Evolutionary conservation across 2,797 vertebrate species (phyloP).

Genomic region (Myripristis murdjan): DNA sequence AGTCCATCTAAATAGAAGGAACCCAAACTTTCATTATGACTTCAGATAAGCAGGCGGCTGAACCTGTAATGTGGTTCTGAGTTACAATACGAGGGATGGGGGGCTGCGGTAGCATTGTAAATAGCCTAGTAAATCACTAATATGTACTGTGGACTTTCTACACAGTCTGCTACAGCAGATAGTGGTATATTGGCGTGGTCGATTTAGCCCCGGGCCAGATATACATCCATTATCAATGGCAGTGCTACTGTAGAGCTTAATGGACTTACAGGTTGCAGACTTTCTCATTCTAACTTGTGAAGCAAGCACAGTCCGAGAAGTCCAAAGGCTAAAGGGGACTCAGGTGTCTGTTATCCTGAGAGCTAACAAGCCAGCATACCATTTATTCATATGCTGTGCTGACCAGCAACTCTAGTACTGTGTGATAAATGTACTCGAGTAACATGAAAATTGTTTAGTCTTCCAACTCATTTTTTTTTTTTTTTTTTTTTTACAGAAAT

Average conservation of each 20-base stretch:
- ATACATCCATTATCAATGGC: constrained; percentile 74
- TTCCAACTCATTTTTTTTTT: too few species aligned
- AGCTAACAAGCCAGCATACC: not conserved
- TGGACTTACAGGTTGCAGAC: constrained; percentile 65
- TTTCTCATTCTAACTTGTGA: constrained; percentile 35
- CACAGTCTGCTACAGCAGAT: constrained; percentile 71
- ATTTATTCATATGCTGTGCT: not conserved
- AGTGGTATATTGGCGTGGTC: constrained; percentile 66
- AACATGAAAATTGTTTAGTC: too few species aligned
- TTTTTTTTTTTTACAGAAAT: too few species aligned
- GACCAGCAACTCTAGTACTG: not conserved
- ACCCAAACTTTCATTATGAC: constrained; percentile 67
- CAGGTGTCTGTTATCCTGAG: constrained; percentile 12
- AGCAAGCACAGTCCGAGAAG: constrained; percentile 25
- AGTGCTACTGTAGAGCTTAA: constrained; percentile 60
- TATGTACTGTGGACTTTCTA: constrained; percentile 66
- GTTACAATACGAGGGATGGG: constrained; percentile 62
- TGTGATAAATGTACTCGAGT: not conserved
- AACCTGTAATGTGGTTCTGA: constrained; percentile 72
- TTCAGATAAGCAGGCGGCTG: constrained; percentile 68
- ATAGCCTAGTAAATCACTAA: constrained; percentile 80
- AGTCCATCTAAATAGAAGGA: constrained; percentile 56
- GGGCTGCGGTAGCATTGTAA: constrained; percentile 67
- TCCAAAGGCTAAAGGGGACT: constrained; percentile 30
- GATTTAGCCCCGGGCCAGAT: constrained; percentile 69